A percentile compares a stretch with the other conserved stretches of the same genome.
Evolutionary conservation across 2,113 vertebrate genomes (phyloP).

Genomic region (Dipodomys stephensi): DNA sequence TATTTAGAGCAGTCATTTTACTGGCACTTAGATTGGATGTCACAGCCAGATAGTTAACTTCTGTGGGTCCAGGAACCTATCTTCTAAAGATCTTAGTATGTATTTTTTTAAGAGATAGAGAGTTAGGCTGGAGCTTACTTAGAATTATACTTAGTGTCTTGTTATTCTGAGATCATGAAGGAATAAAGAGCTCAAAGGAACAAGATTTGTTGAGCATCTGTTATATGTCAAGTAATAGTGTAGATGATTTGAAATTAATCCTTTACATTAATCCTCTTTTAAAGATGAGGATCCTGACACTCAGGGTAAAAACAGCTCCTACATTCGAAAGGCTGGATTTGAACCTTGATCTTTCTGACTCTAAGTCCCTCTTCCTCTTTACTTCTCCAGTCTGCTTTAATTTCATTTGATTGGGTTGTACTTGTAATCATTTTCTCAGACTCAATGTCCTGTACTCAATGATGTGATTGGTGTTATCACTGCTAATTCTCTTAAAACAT

Average conservation of each 20-base stretch:
- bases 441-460: not conserved
- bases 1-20: constrained; percentile 4
- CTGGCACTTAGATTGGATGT: not conserved
- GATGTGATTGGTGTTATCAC: no score
- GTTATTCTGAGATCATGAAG: not conserved
- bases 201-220: not conserved
- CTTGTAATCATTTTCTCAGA: not conserved
- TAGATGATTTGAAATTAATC: not conserved
- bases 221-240: not conserved
- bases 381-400: not conserved
- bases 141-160: not conserved
- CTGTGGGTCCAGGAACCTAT: not conserved
- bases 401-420: not conserved
- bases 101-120: not conserved
- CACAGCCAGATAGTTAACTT: constrained; percentile 11
- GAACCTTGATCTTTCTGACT: not conserved
- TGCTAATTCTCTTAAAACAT: not conserved
- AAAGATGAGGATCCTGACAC: not conserved
- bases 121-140: not conserved
- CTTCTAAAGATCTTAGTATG: not conserved
- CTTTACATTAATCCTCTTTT: not conserved
- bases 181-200: not conserved
- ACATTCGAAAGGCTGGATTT: not conserved
- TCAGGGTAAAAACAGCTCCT: not conserved
- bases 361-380: not conserved